These are phyloP conservation scores for Hyalella azteca DNA, from an alignment of 2,888 invertebrate genomes.

Conservation along the genomic window DNA sequence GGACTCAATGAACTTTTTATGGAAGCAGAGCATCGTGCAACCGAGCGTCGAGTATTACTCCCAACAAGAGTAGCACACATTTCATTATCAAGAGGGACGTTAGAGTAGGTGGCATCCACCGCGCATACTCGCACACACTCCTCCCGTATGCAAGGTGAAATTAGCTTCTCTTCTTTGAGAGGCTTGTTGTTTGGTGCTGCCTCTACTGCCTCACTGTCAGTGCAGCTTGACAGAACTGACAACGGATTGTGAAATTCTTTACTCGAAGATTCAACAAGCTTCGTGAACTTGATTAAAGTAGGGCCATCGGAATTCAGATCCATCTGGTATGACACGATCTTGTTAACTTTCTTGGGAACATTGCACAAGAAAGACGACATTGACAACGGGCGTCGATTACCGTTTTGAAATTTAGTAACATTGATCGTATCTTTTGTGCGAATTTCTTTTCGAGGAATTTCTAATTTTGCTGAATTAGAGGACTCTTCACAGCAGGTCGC, in stretches of 20 bases:
- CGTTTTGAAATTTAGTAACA: not conserved
- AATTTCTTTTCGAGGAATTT: not conserved
- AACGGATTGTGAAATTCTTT: not conserved
- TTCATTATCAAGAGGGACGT: too few species aligned
- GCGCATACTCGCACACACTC: not conserved
- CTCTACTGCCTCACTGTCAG: too few species aligned
- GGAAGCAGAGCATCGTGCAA: too few species aligned
- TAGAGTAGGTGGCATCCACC: too few species aligned
- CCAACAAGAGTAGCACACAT: too few species aligned
- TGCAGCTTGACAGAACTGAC: not conserved
- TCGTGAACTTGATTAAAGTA: slow-evolving; percentile 15
- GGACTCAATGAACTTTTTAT: too few species aligned
- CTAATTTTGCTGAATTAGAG: too few species aligned
- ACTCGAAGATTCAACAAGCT: not conserved
- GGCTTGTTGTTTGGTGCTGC: too few species aligned
- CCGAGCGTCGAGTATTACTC: too few species aligned
- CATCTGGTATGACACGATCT: slow-evolving; percentile 7
- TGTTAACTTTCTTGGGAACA: not conserved
- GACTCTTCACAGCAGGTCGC: too few species aligned
- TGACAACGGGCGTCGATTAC: not conserved
- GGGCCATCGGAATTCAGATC: slow-evolving; percentile 4
- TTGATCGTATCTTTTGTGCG: not conserved
- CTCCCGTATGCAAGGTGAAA: too few species aligned
- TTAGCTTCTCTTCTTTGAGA: too few species aligned
- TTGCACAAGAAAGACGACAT: not conserved